Percentiles rank a stretch among this genome's conserved stretches.
Conservation (phyloP, 2,113 vertebrate genomes). For the Octodon degus region DNA sequence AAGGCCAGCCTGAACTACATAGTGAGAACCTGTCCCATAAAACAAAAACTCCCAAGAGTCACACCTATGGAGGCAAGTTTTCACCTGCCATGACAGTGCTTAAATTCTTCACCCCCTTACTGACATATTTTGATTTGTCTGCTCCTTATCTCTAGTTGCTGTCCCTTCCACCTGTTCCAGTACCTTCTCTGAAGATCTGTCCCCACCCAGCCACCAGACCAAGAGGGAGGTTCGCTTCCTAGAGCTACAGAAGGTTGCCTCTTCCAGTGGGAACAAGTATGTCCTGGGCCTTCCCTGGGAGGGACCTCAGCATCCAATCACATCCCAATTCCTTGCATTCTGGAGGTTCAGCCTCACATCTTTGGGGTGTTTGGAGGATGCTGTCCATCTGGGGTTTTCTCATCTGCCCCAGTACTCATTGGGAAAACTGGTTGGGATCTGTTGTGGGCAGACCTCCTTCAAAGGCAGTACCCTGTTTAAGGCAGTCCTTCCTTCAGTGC, state of each 20-base stretch:
- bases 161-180: conserved; percentile 71
- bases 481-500: conserved; percentile 27
- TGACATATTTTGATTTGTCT: not conserved
- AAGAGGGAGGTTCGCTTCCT: conserved; percentile 89
- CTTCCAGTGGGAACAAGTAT: conserved; percentile 86
- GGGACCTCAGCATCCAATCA: not conserved
- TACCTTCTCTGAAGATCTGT: conserved; percentile 84
- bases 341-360: not conserved
- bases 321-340: not conserved
- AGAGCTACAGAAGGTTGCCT: conserved; percentile 91
- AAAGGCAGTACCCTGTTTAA: conserved; percentile 5
- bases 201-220: conserved; percentile 79
- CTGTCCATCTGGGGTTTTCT: not conserved
- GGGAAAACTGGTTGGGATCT: not conserved
- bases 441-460: not conserved
- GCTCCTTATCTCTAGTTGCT: conserved; percentile 1
- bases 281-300: conserved; percentile 3
- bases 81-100: not conserved
- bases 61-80: not conserved
- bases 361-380: not conserved
- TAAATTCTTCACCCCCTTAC: not conserved
- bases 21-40: not conserved
- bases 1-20: not conserved
- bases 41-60: not conserved
- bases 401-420: not conserved